Base-by-base conservation (phyloP, 2,888 invertebrate species). In the Morpho deidamia region DNA sequence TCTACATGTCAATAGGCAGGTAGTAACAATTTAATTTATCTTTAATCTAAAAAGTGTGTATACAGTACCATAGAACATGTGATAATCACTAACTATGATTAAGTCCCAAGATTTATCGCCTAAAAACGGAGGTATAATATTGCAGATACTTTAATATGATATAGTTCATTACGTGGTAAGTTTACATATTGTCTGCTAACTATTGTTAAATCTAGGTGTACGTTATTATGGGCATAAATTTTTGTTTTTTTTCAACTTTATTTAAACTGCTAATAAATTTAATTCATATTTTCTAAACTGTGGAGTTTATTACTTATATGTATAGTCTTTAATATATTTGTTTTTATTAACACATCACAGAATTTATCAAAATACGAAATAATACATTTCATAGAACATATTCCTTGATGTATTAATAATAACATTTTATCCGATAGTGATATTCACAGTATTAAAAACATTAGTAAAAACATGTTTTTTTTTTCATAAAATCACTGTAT, bases 1-100 rank as follows among this genome's bases (percentile, higher is more conserved):
- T 83, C 83, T 86, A 87, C 80, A 72, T 85, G 80, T 87, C 84
- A 84, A 85, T 85, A 85, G 86, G 87, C 87, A 87, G 83, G 81
- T 86, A 83, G 83, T 84, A 84, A 85, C 81, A 81, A 83, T 81
- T 77, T 61, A 72, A 72, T 78, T 77, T 70, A 70, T 63, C 76
- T 84, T 81, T 74, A 63, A 68, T 66, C 76, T 76, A 76, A 74
- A 74, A 73, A 74, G 69, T 76, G 69, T 77, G 80, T 80, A 74
- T 70, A 75, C 70, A 66, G 67, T 64, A 64, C 69, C 61, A 65
- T 63, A 66, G 65, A 67, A 63, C 58, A 60, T 66, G 63, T 65
- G 62, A 66, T 58, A 67, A 66, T 60, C 62, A 67, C 56, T 61
- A 65, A 62, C 60, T 59, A 60, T 47, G 23, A 44, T 44, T 12